Conservation (phyloP, 2,797 vertebrate genomes). For the Anguilla marmorata region DNA sequence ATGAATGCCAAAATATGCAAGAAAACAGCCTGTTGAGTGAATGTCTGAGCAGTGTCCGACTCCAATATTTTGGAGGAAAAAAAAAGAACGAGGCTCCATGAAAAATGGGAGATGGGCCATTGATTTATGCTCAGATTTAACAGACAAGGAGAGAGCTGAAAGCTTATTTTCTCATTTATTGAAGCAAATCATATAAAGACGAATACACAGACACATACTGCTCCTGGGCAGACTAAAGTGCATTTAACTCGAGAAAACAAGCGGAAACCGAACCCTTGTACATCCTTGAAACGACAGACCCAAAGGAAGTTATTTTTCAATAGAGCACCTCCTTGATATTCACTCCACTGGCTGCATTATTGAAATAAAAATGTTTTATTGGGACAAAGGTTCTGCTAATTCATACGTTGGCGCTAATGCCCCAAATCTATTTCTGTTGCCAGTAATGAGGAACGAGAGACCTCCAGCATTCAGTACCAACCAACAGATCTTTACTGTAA, state of each 20-base stretch:
- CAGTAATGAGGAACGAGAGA: neutral
- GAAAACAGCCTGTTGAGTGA: slow-evolving; percentile 46
- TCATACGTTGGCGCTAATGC: neutral
- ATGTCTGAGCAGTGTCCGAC: slow-evolving; percentile 40
- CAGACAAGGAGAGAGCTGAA: neutral
- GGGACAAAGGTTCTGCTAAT: neutral
- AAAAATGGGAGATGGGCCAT: slow-evolving; percentile 24
- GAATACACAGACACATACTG: no score
- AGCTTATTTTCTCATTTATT: slow-evolving; percentile 16
- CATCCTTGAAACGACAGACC: slow-evolving; percentile 9
- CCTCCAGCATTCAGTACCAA: slow-evolving; percentile 8
- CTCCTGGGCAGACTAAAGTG: neutral
- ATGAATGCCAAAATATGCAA: slow-evolving; percentile 47
- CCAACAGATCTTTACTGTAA: slow-evolving; percentile 22
- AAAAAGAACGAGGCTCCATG: slow-evolving; percentile 43
- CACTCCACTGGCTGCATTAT: neutral
- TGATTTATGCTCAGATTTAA: neutral
- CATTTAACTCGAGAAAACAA: neutral
- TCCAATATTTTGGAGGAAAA: slow-evolving; percentile 28
- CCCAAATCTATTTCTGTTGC: neutral
- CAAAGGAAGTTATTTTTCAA: slow-evolving; percentile 16
- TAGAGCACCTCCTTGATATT: neutral
- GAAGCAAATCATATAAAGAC: neutral
- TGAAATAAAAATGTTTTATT: slow-evolving; percentile 6
- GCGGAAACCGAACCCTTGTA: neutral